These are phyloP conservation scores for Mamestra brassicae DNA, from an alignment of 2,888 invertebrate species.

Conservation along the genomic window DNA sequence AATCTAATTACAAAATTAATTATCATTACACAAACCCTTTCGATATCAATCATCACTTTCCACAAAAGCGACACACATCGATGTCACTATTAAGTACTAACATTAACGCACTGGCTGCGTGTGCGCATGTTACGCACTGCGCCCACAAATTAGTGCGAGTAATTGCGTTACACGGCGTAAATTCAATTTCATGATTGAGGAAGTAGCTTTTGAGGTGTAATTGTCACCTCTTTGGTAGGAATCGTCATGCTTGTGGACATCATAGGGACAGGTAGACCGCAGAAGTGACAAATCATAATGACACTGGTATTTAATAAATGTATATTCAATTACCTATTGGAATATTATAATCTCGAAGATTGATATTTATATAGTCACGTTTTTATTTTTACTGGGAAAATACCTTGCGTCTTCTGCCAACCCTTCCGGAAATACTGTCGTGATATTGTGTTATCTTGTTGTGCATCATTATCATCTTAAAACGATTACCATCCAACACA, in stretches of 20 bases:
- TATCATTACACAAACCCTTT: slow-evolving; percentile 40
- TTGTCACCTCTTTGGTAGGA: slow-evolving; percentile 53
- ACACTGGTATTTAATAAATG: background rate
- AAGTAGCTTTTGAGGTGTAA: slow-evolving; percentile 69
- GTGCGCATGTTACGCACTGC: slow-evolving; percentile 75
- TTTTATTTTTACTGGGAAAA: too few species aligned
- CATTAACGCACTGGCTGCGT: slow-evolving; percentile 58
- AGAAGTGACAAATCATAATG: background rate
- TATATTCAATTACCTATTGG: too few species aligned
- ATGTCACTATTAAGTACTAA: slow-evolving; percentile 74
- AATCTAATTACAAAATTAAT: background rate
- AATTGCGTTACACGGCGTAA: slow-evolving; percentile 82
- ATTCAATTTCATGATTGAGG: slow-evolving; percentile 75
- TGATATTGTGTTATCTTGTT: too few species aligned
- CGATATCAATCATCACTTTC: slow-evolving; percentile 69
- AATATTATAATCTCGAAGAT: too few species aligned
- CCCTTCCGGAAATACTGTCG: too few species aligned
- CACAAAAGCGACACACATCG: slow-evolving; percentile 63
- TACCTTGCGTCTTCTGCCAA: too few species aligned
- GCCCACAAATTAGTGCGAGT: slow-evolving; percentile 82
- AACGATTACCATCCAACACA: background rate
- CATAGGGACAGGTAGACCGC: background rate
- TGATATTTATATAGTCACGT: too few species aligned
- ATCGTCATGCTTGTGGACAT: slow-evolving; percentile 37
- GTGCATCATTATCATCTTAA: background rate